These are phyloP conservation scores for Parazoanthus atlanticus DNA, from an alignment of 92 coral and sea anemone species.

Conservation along the genomic window DNA sequence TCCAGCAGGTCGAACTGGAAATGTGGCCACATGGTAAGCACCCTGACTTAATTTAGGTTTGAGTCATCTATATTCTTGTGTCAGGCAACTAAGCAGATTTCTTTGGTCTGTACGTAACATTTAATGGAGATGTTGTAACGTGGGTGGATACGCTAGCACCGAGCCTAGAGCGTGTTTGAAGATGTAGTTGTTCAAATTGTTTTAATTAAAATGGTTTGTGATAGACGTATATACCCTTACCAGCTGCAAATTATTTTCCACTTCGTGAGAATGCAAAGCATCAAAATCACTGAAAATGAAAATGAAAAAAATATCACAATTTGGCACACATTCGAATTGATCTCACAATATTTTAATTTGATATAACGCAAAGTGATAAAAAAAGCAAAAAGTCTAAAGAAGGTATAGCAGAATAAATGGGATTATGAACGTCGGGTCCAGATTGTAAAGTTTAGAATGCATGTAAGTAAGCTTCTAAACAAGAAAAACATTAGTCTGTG, in stretches of 20 bases:
- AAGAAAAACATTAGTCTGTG: neutral
- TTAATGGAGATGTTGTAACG: too few relatives aligned
- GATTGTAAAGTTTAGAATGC: neutral
- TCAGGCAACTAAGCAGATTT: neutral
- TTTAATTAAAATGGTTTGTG: neutral
- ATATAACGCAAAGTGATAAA: too few relatives aligned
- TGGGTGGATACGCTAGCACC: neutral
- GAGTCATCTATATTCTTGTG: neutral
- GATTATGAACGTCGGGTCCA: neutral
- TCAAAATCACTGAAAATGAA: constrained; percentile 67
- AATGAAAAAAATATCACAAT: neutral
- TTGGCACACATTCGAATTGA: neutral
- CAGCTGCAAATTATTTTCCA: constrained; percentile 77
- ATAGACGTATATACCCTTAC: constrained; percentile 52
- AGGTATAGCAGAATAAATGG: neutral
- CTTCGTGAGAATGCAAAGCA: constrained; percentile 68
- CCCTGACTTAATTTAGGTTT: neutral
- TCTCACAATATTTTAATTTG: neutral
- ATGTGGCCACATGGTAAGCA: too few relatives aligned
- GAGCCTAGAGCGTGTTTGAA: neutral
- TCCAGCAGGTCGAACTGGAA: too few relatives aligned
- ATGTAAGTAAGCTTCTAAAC: neutral
- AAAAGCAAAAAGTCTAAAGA: neutral
- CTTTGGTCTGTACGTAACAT: neutral
- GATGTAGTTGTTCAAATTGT: neutral